phyloP scores from a whole-genome alignment of 2,113 vertebrate species.

The Nerophis ophidion region DNA sequence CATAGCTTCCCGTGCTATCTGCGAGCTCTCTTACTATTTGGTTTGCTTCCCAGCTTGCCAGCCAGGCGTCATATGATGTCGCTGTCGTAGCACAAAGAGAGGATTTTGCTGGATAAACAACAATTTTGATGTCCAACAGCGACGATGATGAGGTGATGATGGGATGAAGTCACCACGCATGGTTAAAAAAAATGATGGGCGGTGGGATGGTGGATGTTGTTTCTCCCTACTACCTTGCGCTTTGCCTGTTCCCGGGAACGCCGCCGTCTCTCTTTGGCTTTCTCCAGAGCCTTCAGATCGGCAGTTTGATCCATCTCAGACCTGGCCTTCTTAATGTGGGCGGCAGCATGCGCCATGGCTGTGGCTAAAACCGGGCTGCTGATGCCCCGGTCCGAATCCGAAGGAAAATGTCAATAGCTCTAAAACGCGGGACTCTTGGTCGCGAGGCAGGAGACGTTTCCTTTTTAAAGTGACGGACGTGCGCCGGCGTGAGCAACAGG shows the following conservation, averaged over 20 bases:
- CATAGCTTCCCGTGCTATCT: too few relatives aligned
- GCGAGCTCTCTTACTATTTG: too few relatives aligned
- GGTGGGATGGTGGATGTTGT: slow-evolving; percentile 7
- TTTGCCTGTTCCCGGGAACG: slow-evolving; percentile 86
- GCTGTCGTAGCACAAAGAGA: too few relatives aligned
- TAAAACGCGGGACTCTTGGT: too few relatives aligned
- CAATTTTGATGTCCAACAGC: neutral
- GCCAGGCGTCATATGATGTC: too few relatives aligned
- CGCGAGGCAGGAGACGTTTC: too few relatives aligned
- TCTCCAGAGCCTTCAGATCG: slow-evolving; percentile 79
- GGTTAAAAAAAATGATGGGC: neutral
- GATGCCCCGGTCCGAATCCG: too few relatives aligned
- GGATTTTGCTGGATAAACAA: too few relatives aligned
- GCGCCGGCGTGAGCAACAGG: neutral
- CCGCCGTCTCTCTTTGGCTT: slow-evolving; percentile 84
- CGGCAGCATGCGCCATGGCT: slow-evolving; percentile 92
- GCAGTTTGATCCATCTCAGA: slow-evolving; percentile 80
- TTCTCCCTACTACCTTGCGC: slow-evolving; percentile 83
- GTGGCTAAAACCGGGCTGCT: neutral
- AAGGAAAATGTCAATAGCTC: too few relatives aligned
- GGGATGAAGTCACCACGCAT: slow-evolving; percentile 9
- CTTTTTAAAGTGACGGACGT: neutral
- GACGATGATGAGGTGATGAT: slow-evolving; percentile 19
- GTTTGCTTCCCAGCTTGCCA: too few relatives aligned
- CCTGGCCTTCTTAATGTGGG: slow-evolving; percentile 96